A percentile compares a stretch with the other conserved stretches of the same genome.
These are phyloP conservation scores for Myiozetetes cayanensis DNA, from an alignment of 2,113 vertebrate genomes.

Conservation along the genomic window DNA sequence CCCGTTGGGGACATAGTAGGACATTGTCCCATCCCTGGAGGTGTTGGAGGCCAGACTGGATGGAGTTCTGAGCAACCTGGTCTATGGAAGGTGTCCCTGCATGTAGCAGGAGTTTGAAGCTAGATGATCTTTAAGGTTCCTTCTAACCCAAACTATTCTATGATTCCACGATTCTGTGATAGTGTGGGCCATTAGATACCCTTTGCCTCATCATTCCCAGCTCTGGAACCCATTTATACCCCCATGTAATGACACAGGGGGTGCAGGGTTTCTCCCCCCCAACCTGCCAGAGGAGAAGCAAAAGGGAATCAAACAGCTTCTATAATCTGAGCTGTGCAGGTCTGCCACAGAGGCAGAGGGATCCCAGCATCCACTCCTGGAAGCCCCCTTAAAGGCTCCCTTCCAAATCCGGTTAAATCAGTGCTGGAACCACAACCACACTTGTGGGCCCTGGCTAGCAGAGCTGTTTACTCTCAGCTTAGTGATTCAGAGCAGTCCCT, in stretches of 20 bases:
- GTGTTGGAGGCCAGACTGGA: background rate
- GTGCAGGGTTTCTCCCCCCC: background rate
- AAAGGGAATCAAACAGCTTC: background rate
- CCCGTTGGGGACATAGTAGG: background rate
- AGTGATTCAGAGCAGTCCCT: background rate
- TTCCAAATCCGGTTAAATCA: background rate
- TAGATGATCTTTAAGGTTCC: background rate
- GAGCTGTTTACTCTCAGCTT: background rate
- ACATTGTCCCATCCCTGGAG: accelerated
- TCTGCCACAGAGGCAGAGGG: background rate
- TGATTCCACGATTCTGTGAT: background rate
- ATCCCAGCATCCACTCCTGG: accelerated
- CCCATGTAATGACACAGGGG: too few relatives aligned
- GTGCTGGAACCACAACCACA: accelerated
- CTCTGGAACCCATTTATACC: background rate
- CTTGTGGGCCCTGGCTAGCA: background rate
- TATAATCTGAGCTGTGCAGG: background rate
- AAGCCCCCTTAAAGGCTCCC: background rate
- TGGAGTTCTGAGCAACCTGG: background rate
- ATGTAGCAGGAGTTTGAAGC: accelerated
- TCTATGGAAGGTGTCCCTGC: accelerated
- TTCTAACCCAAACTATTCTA: background rate
- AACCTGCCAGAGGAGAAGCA: background rate
- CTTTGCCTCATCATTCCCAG: background rate
- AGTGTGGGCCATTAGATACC: background rate